Evolutionary conservation across 2,888 invertebrate genomes (phyloP), one percentile per base, ranked within the genome.

Genomic region (Esperia sulphurella): DNA sequence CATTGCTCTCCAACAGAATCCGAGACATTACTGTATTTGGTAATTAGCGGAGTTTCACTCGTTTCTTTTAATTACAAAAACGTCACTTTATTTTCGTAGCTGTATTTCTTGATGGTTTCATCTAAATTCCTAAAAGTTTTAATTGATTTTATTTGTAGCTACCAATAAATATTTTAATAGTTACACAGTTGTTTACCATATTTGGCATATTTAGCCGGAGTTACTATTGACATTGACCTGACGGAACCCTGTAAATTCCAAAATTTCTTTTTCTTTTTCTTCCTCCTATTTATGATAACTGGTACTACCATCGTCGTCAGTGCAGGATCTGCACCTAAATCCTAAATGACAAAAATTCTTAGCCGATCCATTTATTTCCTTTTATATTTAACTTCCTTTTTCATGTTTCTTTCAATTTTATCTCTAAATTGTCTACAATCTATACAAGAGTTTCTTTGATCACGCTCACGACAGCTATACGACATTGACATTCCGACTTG

Each of bases 401-500:
- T 21, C 21, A 21, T 21, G 5, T 21, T 21, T 21, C 21, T 21
- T 21, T 21, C 5, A 21, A 21, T 21, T 5, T 3, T 3, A 21
- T 21, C 3, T 21, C 5, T 21, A 21, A 21, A 21, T 21, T 10
- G 2, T 33, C 33, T 33, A 4, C 3, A 33, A 10, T 39, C 39
- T 39, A 14, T 13, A 39, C 39, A 39, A 8, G 7, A 5, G 13
- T 8, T 35, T n/a, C 35, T 43, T 47, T 43, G 33, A 14, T 33
- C 28, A 31, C 14, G 41, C 43, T 51, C 49, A 47, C 55, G 61
- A 62, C 54, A 65, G 63, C 43, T 30, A n/a, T n/a, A 58, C 63
- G 78, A 79, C 83, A 84, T 83, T 83, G 83, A 79, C 79, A 83
- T 80, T 76, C 72, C 68, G 54, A 13, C 55, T 57, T 57, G 64